Percentiles rank a stretch among this genome's conserved stretches.
Evolutionary conservation across 2,797 vertebrate species (phyloP).

Genomic region (Gallirallus australis): DNA sequence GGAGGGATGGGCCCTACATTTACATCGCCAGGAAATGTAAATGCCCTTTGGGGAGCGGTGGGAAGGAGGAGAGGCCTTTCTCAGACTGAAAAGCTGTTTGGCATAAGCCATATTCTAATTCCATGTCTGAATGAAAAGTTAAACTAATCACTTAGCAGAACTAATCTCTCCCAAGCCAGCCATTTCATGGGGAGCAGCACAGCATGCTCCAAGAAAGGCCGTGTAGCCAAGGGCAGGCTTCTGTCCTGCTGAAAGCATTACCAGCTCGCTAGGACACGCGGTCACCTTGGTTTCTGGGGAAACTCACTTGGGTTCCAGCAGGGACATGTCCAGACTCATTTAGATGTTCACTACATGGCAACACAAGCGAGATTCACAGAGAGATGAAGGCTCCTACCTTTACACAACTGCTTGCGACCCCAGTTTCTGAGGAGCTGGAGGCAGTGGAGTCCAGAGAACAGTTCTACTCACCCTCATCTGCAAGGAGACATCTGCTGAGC

Average conservation of each 20-base stretch:
- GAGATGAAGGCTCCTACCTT: not conserved
- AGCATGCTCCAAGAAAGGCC: not conserved
- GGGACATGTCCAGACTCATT: fast-evolving
- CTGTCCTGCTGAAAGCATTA: not conserved
- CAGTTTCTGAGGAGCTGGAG: not conserved
- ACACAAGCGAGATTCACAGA: not conserved
- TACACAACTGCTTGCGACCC: not conserved
- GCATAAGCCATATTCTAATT: not conserved
- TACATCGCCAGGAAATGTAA: not conserved
- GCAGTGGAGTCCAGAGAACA: not conserved
- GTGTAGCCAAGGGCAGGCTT: fast-evolving
- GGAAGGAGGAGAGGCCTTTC: not conserved
- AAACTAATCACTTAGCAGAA: slow-evolving; percentile 1
- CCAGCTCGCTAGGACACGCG: not conserved
- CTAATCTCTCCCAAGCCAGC: not conserved
- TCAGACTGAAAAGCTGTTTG: not conserved
- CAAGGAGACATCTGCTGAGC: not conserved
- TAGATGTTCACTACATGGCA: not conserved
- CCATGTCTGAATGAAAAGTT: not conserved
- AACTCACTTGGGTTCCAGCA: not conserved
- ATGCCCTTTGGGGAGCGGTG: not conserved
- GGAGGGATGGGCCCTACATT: not conserved
- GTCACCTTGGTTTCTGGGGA: not conserved
- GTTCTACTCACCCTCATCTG: not conserved
- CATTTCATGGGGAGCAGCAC: not conserved